Evolutionary conservation across 2,888 invertebrate genomes (phyloP).

Genomic region (Conus canariensis): DNA sequence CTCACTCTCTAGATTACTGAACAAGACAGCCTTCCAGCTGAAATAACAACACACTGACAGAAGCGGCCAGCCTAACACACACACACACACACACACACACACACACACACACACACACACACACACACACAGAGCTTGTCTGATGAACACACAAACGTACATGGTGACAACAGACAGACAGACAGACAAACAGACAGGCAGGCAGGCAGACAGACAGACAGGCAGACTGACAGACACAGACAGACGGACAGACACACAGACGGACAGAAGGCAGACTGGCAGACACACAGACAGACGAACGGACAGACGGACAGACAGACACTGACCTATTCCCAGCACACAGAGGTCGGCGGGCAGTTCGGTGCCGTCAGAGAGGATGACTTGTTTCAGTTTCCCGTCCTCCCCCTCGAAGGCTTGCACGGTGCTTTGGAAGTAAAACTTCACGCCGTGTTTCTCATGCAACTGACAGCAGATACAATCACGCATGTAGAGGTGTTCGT

Average conservation of each 20-base stretch:
- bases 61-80: not conserved
- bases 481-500: not conserved
- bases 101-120: not conserved
- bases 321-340: not conserved
- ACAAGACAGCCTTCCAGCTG: too few species aligned
- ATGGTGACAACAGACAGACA: not conserved
- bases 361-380: not conserved
- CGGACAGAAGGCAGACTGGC: not conserved
- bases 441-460: not conserved
- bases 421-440: not conserved
- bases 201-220: not conserved
- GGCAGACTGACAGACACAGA: not conserved
- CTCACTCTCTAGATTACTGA: too few species aligned
- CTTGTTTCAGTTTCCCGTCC: slow-evolving; percentile 8
- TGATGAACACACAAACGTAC: too few species aligned
- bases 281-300: not conserved
- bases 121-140: not conserved
- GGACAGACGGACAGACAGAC: not conserved
- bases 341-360: not conserved
- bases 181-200: not conserved
- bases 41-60: not conserved
- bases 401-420: not conserved
- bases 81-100: slow-evolving; percentile 6
- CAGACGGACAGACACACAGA: not conserved
- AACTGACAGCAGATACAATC: not conserved